Evolutionary conservation across 2,888 invertebrate species (phyloP), one percentile per base, ranked within the genome.

Genomic region (Omphaloscelis lunosa): DNA sequence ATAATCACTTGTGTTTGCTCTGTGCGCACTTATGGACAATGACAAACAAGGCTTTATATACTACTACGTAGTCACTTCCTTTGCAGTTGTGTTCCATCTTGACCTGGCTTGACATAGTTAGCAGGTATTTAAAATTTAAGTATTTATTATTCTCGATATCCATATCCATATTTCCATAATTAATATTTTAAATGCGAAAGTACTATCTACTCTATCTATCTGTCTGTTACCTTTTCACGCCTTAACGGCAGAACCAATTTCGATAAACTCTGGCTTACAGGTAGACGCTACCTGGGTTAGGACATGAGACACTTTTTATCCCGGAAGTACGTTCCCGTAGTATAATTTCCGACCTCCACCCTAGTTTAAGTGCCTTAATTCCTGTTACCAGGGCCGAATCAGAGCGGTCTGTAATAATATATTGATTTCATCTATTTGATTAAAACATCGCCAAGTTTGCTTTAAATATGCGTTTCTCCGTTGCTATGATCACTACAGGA

Each of bases 31-130:
- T 93, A 92, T 89, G 89, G 87, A 92, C 88, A 90, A 92, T 92
- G 92, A 92, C 91, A 90, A 86, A 86, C 83, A 78, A 77, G 79
- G 91, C 90, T 92, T 93, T 93, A 93, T 90, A 93, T 90, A 91
- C 88, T 78, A 85, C 85, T 77, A 78, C 76, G 67, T 77, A 80
- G 77, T 78, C 71, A 83, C 75, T 76, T 73, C 70, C 73, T 75
- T 75, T 56, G 83, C 88, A 91, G 89, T 91, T 79, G 85, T 85
- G 85, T 74, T 80, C 69, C 66, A 75, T 65, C 75, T 72, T 78
- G 70, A 59, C 61, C 70, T 74, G 73, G 41, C 71, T 77, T 77
- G 53, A 75, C 74, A 62, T 77, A 77, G 67, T 80, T 80, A 41
- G 74, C 84, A 80, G 86, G 85, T 85, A 86, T 73, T 80, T 75